phyloP scores from a whole-genome alignment of 1,140 invertebrate species.

The Ips nitidus region DNA sequence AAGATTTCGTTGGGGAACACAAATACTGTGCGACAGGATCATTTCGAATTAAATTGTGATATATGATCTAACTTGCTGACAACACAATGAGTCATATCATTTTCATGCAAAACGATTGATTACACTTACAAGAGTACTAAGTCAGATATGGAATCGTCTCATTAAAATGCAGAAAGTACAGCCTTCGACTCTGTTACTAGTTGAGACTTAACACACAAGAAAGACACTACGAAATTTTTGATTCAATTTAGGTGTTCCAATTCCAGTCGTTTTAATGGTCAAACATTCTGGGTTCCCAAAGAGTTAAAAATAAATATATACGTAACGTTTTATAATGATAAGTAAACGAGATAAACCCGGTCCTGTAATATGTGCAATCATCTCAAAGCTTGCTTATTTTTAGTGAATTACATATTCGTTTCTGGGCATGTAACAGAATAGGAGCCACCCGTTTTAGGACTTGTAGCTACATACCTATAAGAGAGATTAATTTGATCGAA shows the following conservation, averaged over 20 bases:
- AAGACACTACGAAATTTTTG: no score
- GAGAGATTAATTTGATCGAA: no score
- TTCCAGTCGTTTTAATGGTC: conserved; percentile 1
- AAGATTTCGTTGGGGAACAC: no score
- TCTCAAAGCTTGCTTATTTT: conserved; percentile 28
- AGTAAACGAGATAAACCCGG: conserved; percentile 32
- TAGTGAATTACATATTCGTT: conserved; percentile 25
- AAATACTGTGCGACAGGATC: not conserved
- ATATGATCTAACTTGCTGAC: conserved; percentile 15
- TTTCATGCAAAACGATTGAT: conserved; percentile 33
- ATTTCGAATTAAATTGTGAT: not conserved
- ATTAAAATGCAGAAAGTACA: conserved; percentile 13
- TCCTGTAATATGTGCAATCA: conserved; percentile 29
- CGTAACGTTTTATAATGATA: conserved; percentile 33
- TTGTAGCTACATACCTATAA: no score
- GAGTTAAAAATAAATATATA: conserved; percentile 34
- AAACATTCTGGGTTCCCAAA: conserved; percentile 12
- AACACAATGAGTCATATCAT: conserved; percentile 28
- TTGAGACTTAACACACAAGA: no score
- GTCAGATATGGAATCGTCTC: conserved; percentile 29
- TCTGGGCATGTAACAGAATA: not conserved
- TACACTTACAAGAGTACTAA: conserved; percentile 25
- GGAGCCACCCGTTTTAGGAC: not conserved
- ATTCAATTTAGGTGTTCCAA: no score
- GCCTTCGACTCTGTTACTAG: conserved; percentile 4